Conservation (phyloP, 2,888 invertebrate genomes). For the Ariolimax columbianus region DNA sequence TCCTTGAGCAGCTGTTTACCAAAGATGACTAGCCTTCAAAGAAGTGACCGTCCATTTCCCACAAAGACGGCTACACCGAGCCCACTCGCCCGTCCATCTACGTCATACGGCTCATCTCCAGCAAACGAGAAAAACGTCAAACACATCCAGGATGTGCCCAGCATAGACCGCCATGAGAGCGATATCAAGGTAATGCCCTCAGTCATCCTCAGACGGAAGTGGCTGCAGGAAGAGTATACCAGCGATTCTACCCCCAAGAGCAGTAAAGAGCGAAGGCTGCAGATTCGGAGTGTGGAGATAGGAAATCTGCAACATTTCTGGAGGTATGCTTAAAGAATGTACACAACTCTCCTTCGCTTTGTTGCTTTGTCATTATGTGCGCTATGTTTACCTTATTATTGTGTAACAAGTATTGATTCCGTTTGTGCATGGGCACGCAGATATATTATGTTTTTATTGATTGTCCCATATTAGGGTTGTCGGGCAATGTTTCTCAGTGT, state of each 20-base stretch:
- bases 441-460: not conserved
- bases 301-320: slow-evolving; percentile 14
- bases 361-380: not conserved
- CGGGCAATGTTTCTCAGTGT: too few species aligned
- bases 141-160: not conserved
- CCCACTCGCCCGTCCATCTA: not conserved
- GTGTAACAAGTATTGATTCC: not conserved
- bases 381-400: not conserved
- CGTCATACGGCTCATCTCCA: not conserved
- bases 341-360: not conserved
- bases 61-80: not conserved
- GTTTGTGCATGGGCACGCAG: not conserved
- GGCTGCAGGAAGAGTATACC: slow-evolving; percentile 8
- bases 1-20: not conserved
- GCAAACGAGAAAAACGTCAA: too few species aligned
- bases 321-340: slow-evolving; percentile 3
- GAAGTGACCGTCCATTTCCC: not conserved
- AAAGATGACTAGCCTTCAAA: too few species aligned
- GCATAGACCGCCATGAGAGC: not conserved
- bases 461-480: not conserved
- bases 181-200: not conserved
- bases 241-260: not conserved
- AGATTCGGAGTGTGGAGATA: slow-evolving; percentile 11
- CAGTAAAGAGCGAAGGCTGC: slow-evolving; percentile 24
- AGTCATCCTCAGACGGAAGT: slow-evolving; percentile 23